These are phyloP conservation scores for Helicorthomorpha holstii DNA, from an alignment of 1,140 invertebrate genomes.

Conservation along the genomic window DNA sequence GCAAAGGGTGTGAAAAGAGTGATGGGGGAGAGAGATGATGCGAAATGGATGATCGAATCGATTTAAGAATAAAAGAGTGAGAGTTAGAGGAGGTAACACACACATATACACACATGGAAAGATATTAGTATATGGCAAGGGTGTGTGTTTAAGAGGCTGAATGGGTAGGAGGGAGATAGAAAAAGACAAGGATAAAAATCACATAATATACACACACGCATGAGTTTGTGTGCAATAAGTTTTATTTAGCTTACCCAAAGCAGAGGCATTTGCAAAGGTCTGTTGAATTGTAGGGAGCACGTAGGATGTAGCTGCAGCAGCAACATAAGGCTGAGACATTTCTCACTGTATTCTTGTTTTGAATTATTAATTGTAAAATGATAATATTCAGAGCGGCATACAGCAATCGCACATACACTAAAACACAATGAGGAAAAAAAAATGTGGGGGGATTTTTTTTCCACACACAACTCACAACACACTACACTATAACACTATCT, in stretches of 20 bases:
- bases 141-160: not conserved
- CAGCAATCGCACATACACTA: too few species aligned
- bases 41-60: not conserved
- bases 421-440: too few species aligned
- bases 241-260: not conserved
- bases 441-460: too few species aligned
- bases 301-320: not conserved
- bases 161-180: not conserved
- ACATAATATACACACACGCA: not conserved
- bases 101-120: too few species aligned
- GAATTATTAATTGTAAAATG: too few species aligned
- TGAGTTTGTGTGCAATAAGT: not conserved
- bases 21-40: not conserved
- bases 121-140: too few species aligned
- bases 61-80: not conserved
- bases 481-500: too few species aligned
- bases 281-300: not conserved
- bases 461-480: too few species aligned
- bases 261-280: not conserved
- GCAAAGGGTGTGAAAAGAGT: not conserved
- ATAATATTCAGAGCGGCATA: too few species aligned
- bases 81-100: not conserved
- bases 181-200: not conserved
- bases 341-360: too few species aligned
- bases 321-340: not conserved